Base-by-base conservation (phyloP, 1,140 invertebrate species). In the Dendroctonus ponderosae region DNA sequence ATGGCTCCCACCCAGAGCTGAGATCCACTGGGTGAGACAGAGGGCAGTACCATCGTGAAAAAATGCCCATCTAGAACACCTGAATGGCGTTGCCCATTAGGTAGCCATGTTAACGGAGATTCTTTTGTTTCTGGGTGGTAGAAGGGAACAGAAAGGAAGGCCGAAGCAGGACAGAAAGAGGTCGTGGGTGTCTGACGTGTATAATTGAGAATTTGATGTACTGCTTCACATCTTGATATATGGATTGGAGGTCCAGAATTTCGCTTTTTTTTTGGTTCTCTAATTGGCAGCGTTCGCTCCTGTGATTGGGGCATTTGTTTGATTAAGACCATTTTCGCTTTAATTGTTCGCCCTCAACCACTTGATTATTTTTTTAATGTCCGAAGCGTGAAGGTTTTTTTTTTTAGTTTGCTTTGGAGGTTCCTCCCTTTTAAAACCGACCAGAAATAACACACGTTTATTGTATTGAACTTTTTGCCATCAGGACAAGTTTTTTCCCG, bases 71-170 rank as follows among this genome's bases (percentile, higher is more conserved):
- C 70, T 71, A 72, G 67, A 74, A 72, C 71, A 76, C 70, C 72
- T 74, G 74, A 76, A 76, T 76, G 74, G 74, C 74, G 73, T 73
- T 72, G n/a, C 12, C 7, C 39, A 15, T 46, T 46, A 56, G 11
- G 53, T 56, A 56, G 53, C 75, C 75, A 76, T 76, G 72, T 74
- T 76, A 72, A 69, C 67, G 65, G 73, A 42, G 37, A 40, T 67
- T 72, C 73, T 75, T 75, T 75, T 75, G 75, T 76, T 76, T 76
- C 75, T 76, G 73, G 75, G 75, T 76, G 75, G 75, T 75, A 76
- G 72, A 75, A 44, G 68, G 58, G 70, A 67, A 75, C 48, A 63
- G 64, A 60, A 8, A 26, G 39, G 26, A 38, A 12, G 11, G 5
- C 6, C 0, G 48, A 57, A 15, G 43, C 46, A 42, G 40, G 61